Conservation (phyloP, 2,113 vertebrate genomes). For the Mugil cephalus region DNA sequence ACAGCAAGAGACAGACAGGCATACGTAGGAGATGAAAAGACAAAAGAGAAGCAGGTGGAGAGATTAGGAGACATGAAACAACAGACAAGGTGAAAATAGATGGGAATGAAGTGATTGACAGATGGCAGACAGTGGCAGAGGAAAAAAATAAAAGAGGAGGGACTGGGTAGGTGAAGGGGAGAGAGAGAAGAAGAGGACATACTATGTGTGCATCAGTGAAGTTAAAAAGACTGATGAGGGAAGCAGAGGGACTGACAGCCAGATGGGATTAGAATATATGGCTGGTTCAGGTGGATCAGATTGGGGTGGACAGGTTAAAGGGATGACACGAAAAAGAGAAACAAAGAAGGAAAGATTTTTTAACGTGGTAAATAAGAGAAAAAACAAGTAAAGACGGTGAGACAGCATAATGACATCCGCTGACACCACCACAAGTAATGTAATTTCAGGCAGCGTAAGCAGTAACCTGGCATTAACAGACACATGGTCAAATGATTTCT, state of each 20-base stretch:
- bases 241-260: conserved; percentile 14
- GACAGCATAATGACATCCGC: too few species aligned
- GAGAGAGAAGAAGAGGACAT: neutral
- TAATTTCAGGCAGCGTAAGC: too few species aligned
- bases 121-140: conserved; percentile 14
- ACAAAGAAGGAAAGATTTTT: neutral
- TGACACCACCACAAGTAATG: too few species aligned
- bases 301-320: neutral
- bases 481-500: too few species aligned
- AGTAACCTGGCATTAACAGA: too few species aligned
- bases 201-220: neutral
- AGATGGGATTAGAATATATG: conserved; percentile 40
- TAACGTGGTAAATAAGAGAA: too few species aligned
- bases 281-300: conserved; percentile 16
- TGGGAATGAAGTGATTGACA: conserved; percentile 43
- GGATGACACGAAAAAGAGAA: neutral
- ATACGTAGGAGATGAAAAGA: neutral
- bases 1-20: neutral
- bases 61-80: conserved; percentile 27
- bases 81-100: conserved; percentile 27
- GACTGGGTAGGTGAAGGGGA: conserved; percentile 2
- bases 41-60: conserved; percentile 22
- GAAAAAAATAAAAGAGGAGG: conserved; percentile 18
- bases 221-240: conserved; percentile 51
- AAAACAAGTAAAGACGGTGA: neutral